A percentile compares a stretch with the other conserved stretches of the same genome.
Conservation (phyloP, 2,888 invertebrate species). For the Entomobrya multifasciata region DNA sequence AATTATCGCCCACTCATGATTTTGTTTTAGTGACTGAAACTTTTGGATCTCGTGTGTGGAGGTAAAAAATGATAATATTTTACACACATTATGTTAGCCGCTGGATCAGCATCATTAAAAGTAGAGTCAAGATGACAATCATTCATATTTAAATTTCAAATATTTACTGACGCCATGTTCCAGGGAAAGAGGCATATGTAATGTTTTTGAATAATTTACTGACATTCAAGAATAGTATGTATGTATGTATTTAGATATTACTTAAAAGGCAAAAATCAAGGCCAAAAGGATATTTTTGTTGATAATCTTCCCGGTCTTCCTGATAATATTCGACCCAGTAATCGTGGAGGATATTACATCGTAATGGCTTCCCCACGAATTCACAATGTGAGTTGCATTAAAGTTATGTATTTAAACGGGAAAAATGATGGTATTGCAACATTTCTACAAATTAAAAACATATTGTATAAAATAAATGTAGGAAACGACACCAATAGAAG, state of each 20-base stretch:
- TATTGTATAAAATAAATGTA: too few relatives aligned
- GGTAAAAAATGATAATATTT: conserved; percentile 81
- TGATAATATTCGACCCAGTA: conserved; percentile 85
- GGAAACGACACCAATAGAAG: conserved; percentile 41
- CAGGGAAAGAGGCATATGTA: not conserved
- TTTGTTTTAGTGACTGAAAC: conserved; percentile 91
- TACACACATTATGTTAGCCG: too few relatives aligned
- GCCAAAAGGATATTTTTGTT: conserved; percentile 89
- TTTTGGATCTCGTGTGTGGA: conserved; percentile 85
- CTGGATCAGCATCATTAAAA: too few relatives aligned
- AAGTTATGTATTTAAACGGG: too few relatives aligned
- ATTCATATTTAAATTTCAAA: not conserved
- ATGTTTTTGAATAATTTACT: not conserved
- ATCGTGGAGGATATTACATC: conserved; percentile 87
- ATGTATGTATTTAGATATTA: conserved; percentile 83
- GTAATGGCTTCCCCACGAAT: conserved; percentile 84
- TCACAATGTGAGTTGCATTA: conserved; percentile 40
- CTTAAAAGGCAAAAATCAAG: conserved; percentile 90
- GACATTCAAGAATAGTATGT: not conserved
- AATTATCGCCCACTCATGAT: conserved; percentile 89
- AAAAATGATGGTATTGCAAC: too few relatives aligned
- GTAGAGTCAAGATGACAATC: too few relatives aligned
- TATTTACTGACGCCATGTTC: not conserved
- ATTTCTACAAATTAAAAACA: too few relatives aligned
- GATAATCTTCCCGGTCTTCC: conserved; percentile 89